Percentiles rank a stretch among this genome's conserved stretches.
These are phyloP conservation scores for Aplysia californica DNA, from an alignment of 1,140 invertebrate species.

Conservation along the genomic window DNA sequence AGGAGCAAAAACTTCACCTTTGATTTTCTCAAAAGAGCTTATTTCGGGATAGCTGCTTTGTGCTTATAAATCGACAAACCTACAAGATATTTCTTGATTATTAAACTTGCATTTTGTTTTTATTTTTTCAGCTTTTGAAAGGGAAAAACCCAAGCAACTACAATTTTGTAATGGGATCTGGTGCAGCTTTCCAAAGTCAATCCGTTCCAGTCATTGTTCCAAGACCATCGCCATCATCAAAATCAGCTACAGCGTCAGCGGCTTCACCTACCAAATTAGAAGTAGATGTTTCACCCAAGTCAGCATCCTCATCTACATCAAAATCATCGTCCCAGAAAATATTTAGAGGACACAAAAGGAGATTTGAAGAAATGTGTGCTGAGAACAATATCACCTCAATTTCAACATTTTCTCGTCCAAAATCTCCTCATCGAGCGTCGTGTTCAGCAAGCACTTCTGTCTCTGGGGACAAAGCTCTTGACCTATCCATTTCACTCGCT, in stretches of 20 bases:
- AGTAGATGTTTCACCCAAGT: not conserved
- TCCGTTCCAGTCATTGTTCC: not conserved
- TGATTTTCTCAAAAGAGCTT: no score
- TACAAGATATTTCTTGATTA: no score
- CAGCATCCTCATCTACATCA: not conserved
- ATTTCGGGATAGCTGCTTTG: no score
- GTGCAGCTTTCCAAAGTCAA: not conserved
- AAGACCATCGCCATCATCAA: not conserved
- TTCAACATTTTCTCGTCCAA: not conserved
- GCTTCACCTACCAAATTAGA: no score
- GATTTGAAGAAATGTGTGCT: conserved; percentile 23
- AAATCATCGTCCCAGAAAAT: conserved; percentile 6
- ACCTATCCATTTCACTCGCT: no score
- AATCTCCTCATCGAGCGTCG: not conserved
- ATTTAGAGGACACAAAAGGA: conserved; percentile 24
- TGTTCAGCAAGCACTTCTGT: not conserved
- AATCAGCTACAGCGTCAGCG: not conserved
- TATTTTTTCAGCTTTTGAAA: conserved; percentile 9
- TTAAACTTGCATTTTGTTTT: not conserved
- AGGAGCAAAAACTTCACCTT: no score
- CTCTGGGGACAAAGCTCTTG: conserved; percentile 1
- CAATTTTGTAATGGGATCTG: not conserved
- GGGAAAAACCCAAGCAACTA: not conserved
- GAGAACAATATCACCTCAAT: not conserved
- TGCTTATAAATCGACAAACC: no score